Percentiles rank a stretch among this genome's conserved stretches.
phyloP scores from a whole-genome alignment of 2,888 invertebrate genomes.

The Prosapia bicincta region DNA sequence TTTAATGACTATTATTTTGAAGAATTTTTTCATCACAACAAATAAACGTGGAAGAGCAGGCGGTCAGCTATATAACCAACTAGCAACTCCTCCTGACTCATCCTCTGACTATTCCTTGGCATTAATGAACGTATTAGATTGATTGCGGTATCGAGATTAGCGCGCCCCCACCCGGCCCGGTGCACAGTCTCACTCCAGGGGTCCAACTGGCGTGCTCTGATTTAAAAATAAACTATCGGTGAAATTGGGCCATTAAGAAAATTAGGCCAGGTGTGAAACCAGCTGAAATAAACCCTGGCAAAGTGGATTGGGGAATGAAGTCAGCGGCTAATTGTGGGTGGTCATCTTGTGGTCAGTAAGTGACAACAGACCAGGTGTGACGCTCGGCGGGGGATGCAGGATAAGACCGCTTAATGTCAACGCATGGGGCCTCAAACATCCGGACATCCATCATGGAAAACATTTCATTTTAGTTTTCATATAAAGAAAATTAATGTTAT shows the following conservation, averaged over 20 bases:
- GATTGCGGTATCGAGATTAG: too few relatives aligned
- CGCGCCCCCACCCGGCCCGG: not conserved
- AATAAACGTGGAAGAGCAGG: too few relatives aligned
- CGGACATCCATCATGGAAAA: too few relatives aligned
- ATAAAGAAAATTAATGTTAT: too few relatives aligned
- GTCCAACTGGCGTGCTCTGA: not conserved
- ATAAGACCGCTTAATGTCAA: not conserved
- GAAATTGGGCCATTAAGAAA: not conserved
- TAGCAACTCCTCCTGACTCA: too few relatives aligned
- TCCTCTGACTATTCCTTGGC: too few relatives aligned
- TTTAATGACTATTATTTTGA: too few relatives aligned
- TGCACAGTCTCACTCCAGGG: not conserved
- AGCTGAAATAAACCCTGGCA: not conserved
- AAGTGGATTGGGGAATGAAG: not conserved
- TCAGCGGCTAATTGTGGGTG: conserved; percentile 2
- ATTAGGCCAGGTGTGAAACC: not conserved
- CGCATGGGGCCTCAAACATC: too few relatives aligned
- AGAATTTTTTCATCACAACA: too few relatives aligned
- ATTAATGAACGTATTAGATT: too few relatives aligned
- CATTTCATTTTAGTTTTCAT: too few relatives aligned
- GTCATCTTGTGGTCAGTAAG: not conserved
- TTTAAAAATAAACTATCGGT: not conserved
- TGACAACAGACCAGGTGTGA: not conserved
- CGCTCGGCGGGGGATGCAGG: not conserved
- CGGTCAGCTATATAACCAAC: too few relatives aligned